Conservation (phyloP, 1,140 invertebrate genomes). For the Scaptomyza pallida region DNA sequence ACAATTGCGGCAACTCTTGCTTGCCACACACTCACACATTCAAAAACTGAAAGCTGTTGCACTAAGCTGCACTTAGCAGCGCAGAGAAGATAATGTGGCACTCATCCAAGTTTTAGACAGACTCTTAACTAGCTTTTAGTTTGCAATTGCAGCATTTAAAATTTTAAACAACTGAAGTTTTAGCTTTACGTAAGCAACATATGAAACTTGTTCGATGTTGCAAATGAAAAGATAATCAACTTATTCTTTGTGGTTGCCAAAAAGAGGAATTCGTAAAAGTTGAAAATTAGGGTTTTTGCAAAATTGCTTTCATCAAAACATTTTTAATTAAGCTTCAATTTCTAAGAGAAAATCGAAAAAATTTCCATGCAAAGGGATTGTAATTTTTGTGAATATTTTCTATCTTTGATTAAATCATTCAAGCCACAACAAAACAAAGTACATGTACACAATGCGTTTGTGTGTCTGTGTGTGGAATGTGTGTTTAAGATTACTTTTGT, state of each 20-base stretch:
- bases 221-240: too few relatives aligned
- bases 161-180: too few relatives aligned
- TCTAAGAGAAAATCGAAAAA: not conserved
- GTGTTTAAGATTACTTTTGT: constrained; percentile 12
- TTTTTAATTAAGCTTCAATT: not conserved
- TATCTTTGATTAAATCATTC: not conserved
- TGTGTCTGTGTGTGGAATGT: too few relatives aligned
- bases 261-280: too few relatives aligned
- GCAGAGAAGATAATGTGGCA: constrained; percentile 40
- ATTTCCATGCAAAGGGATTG: not conserved
- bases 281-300: too few relatives aligned
- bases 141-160: constrained; percentile 7
- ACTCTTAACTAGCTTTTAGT: constrained; percentile 40
- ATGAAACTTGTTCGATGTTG: not conserved
- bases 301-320: not conserved
- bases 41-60: constrained; percentile 32
- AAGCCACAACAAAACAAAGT: not conserved
- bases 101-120: constrained; percentile 29
- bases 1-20: constrained; percentile 39
- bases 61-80: constrained; percentile 32
- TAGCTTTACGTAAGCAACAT: not conserved
- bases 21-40: constrained; percentile 19
- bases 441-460: not conserved
- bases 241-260: not conserved
- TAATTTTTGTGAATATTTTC: not conserved